These are phyloP conservation scores for Catocala sponsa DNA, from an alignment of 2,888 invertebrate genomes.

Conservation along the genomic window DNA sequence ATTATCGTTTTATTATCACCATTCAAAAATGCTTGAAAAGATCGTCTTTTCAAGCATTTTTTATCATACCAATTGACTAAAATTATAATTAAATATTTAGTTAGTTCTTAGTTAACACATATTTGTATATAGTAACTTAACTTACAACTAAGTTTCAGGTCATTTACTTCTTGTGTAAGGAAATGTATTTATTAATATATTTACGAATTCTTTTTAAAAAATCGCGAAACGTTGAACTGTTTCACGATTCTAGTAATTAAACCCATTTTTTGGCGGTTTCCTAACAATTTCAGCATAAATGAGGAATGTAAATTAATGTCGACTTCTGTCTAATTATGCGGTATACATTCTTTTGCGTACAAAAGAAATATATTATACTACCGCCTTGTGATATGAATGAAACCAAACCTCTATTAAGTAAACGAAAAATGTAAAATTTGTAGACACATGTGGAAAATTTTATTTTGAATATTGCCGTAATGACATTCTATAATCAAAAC, in stretches of 20 bases:
- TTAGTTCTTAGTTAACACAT: no score
- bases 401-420: conserved; percentile 2
- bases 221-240: background rate
- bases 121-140: no score
- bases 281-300: conserved; percentile 1
- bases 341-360: conserved; percentile 18
- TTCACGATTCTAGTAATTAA: conserved; percentile 14
- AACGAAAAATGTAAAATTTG: background rate
- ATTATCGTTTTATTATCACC: no score
- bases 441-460: no score
- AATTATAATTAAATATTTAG: no score
- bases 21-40: no score
- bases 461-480: no score
- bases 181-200: background rate
- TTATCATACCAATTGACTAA: no score
- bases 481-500: no score
- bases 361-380: conserved; percentile 10
- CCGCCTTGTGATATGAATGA: conserved; percentile 4
- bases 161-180: no score
- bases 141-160: no score
- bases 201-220: background rate
- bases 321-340: conserved; percentile 9
- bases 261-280: conserved; percentile 17
- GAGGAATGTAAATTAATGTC: conserved; percentile 26
- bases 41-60: no score